Base-by-base conservation (phyloP, 2,113 vertebrate species). In the Tapirus terrestris region DNA sequence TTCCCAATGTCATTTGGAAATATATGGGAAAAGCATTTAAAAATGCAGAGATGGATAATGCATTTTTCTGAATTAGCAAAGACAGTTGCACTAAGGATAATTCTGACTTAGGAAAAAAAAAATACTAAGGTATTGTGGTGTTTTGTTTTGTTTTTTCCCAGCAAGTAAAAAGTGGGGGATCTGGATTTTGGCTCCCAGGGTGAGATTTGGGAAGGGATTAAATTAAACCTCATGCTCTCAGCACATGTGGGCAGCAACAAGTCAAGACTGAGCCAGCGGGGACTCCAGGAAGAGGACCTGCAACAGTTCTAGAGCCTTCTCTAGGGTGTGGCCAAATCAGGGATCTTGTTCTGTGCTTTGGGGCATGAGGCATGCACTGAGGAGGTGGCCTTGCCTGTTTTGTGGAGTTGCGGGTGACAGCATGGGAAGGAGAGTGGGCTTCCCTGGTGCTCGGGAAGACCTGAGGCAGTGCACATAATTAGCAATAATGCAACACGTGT, bases 51-150 rank as follows among this genome's bases (percentile, higher is more conserved):
- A 33, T 65, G 5, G 56, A 4, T 75, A 33, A 45, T 65, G 39
- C 11, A 36, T 84, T 81, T 91, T 94, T 84, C 70, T 86, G 56
- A 29, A 81, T 91, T 56, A 56, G 18, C 58, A 81, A 73, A 92
- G 84, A 48, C 51, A 56, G 67, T 96, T 90, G 11, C 65, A 68
- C n/a, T 87, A 48, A 96, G 45, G 25, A 58, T 81, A 45, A 43
- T 58, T 91, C 67, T 96, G 73, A 80, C 29, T 73, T 92, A 25
- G 27, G 61, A 23, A 12, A 67, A 23, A 75, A 23, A 11, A 58
- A 31, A 31, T 61, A 51, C 56, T 36, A 29, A 20, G 13, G 51
- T 65, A 12, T 43, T 33, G 27, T 36, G 51, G 51, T 53, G 51
- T 13, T 53, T n/a, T 39, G 29, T 70, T 25, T 1, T 12, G 45